Conservation (phyloP, 2,113 vertebrate species). For the Myrmecophaga tridactyla region DNA sequence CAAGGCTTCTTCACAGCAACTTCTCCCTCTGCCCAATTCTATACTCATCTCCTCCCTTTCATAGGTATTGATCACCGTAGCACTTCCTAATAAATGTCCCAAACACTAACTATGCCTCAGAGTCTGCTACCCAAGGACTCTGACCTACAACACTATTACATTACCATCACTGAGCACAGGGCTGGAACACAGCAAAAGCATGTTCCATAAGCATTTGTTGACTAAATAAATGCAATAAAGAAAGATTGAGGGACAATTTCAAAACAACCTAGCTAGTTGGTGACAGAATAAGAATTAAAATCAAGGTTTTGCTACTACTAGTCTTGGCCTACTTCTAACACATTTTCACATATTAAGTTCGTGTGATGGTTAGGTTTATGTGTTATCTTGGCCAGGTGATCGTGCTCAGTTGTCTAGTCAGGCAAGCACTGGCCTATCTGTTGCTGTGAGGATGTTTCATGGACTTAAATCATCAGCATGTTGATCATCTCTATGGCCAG, state of each 20-base stretch:
- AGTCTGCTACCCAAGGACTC: neutral
- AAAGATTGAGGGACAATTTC: neutral
- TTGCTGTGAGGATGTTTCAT: too few relatives aligned
- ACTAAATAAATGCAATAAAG: neutral
- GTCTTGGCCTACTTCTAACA: neutral
- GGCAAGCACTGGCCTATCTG: too few relatives aligned
- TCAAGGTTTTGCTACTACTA: neutral
- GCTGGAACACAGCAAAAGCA: neutral
- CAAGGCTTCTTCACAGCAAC: neutral
- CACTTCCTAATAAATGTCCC: neutral
- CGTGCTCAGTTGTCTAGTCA: too few relatives aligned
- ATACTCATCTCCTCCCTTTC: neutral
- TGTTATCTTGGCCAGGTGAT: too few relatives aligned
- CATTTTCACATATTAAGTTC: conserved; percentile 26
- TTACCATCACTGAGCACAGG: neutral
- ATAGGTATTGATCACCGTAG: neutral
- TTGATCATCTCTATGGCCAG: too few relatives aligned
- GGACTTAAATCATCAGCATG: too few relatives aligned
- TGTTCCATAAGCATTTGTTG: neutral
- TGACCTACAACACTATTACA: neutral
- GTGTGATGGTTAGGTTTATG: too few relatives aligned
- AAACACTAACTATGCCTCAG: neutral
- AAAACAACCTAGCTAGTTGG: neutral
- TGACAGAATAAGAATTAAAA: conserved; percentile 15
- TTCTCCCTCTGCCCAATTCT: neutral